Conservation (phyloP, 2,888 invertebrate genomes). For the Suillia variegata region DNA sequence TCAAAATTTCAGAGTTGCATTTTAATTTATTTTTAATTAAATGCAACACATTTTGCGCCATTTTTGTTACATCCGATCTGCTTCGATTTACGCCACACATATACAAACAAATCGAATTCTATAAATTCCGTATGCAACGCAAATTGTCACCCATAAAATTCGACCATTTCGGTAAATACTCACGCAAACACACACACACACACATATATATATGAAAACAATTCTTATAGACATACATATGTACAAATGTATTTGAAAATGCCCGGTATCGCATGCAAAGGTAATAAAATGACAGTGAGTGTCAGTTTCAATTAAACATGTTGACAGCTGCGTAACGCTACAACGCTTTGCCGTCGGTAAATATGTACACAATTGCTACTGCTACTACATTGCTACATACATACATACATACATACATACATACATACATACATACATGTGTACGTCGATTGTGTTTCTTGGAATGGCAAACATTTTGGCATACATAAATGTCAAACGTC, state of each 20-base stretch:
- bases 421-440: neutral
- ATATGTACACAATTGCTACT: slow-evolving; percentile 8
- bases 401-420: neutral
- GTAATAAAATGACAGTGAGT: slow-evolving; percentile 54
- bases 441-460: neutral
- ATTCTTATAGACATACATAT: too few relatives aligned
- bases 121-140: slow-evolving; percentile 5
- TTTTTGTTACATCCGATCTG: too few relatives aligned
- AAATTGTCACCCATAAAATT: slow-evolving; percentile 40
- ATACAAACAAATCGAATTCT: neutral
- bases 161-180: neutral
- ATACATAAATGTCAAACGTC: slow-evolving; percentile 12
- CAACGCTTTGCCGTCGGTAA: neutral
- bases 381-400: slow-evolving; percentile 4
- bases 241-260: too few relatives aligned
- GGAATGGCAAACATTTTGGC: neutral
- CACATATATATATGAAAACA: neutral
- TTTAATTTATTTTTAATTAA: too few relatives aligned
- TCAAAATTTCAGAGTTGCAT: too few relatives aligned
- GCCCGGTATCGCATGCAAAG: slow-evolving; percentile 44
- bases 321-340: slow-evolving; percentile 44
- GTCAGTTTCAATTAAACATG: slow-evolving; percentile 57
- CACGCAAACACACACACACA: too few relatives aligned
- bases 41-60: too few relatives aligned
- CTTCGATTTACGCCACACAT: too few relatives aligned